phyloP scores from a whole-genome alignment of 2,888 invertebrate genomes.

The Trachelus iudaicus region DNA sequence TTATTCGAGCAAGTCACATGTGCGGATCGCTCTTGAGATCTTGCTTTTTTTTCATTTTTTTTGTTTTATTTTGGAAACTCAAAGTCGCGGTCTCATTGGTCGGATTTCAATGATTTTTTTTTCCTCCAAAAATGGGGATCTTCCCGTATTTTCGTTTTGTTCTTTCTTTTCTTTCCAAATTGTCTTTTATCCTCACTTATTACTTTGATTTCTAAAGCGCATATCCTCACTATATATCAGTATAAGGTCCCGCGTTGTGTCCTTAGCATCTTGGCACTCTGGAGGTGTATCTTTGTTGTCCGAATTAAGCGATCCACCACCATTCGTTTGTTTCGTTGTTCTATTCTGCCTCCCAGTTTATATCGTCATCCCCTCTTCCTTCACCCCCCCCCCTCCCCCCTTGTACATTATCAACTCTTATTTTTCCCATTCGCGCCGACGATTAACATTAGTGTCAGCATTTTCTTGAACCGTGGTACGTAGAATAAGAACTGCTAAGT shows the following conservation, averaged over 20 bases:
- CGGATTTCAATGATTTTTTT: neutral
- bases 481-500: neutral
- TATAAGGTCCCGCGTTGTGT: neutral
- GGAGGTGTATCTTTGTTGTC: neutral
- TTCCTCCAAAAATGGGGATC: neutral
- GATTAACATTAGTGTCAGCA: neutral
- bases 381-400: no score
- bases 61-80: neutral
- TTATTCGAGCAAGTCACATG: neutral
- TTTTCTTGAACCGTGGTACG: neutral
- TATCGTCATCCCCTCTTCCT: neutral
- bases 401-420: neutral
- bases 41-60: neutral
- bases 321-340: neutral
- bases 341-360: neutral
- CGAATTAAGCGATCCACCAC: neutral
- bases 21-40: neutral
- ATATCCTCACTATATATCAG: neutral
- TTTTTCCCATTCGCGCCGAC: neutral
- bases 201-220: neutral
- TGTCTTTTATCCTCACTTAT: neutral
- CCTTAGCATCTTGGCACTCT: neutral
- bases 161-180: neutral
- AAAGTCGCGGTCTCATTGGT: neutral
- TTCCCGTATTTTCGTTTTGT: neutral